Conservation (phyloP, 1,140 invertebrate genomes). For the Diabrotica virgifera region DNA sequence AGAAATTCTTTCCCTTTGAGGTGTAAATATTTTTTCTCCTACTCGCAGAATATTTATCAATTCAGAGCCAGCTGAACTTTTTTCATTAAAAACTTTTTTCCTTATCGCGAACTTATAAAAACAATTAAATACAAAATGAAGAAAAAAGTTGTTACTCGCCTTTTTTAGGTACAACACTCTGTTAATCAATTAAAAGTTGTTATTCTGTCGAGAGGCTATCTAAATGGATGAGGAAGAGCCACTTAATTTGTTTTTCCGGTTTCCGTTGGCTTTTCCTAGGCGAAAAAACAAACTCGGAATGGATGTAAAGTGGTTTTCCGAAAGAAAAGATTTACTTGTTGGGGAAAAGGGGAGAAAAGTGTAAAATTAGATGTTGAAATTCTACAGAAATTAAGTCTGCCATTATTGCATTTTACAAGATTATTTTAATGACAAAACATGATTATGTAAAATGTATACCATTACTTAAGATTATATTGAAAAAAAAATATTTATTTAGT, state of each 20-base stretch:
- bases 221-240: not conserved
- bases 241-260: not conserved
- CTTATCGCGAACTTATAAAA: not conserved
- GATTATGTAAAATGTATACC: no score
- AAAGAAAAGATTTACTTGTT: no score
- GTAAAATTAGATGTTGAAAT: no score
- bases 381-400: no score
- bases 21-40: not conserved
- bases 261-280: not conserved
- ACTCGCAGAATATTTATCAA: not conserved
- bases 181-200: conserved; percentile 3
- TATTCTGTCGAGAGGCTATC: not conserved
- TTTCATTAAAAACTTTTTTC: not conserved
- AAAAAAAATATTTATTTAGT: no score
- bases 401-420: no score
- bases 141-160: not conserved
- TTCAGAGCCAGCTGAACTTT: not conserved
- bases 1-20: no score
- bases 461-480: no score
- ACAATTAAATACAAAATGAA: not conserved
- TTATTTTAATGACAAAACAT: no score
- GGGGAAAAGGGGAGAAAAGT: no score
- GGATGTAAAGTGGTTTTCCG: no score
- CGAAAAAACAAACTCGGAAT: not conserved
- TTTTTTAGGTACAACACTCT: not conserved